Conservation (phyloP, 2,113 vertebrate species). For the Phrynocephalus versicolor region DNA sequence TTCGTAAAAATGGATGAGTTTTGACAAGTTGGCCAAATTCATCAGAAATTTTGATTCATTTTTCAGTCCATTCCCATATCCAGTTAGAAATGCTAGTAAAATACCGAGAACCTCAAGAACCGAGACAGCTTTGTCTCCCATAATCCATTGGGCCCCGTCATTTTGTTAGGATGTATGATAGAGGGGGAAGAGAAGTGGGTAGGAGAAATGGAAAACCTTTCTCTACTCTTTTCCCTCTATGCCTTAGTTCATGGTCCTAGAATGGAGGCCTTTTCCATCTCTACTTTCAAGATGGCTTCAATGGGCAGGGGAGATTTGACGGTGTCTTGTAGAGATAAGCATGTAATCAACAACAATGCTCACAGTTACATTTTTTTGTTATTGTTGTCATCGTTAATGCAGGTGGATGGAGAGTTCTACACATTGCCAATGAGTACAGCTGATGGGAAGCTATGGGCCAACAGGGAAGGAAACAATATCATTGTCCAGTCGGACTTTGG, state of each 20-base stretch:
- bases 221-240: neutral
- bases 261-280: neutral
- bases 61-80: too few species aligned
- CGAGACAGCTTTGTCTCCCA: too few species aligned
- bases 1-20: too few species aligned
- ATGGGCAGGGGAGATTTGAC: neutral
- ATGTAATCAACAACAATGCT: too few species aligned
- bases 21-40: too few species aligned
- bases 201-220: neutral
- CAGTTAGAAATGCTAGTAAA: too few species aligned
- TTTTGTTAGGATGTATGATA: neutral
- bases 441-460: slow-evolving; percentile 57
- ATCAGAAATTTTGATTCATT: too few species aligned
- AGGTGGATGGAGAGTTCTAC: slow-evolving; percentile 70
- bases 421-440: slow-evolving; percentile 68
- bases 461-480: slow-evolving; percentile 74
- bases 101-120: too few species aligned
- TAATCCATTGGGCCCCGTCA: too few species aligned
- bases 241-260: neutral
- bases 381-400: neutral
- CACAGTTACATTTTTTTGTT: neutral
- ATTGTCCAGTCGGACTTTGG: slow-evolving; percentile 70
- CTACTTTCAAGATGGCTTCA: neutral
- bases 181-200: neutral
- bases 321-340: neutral